Conservation (phyloP, 2,113 vertebrate species). For the Elephantulus edwardii region DNA sequence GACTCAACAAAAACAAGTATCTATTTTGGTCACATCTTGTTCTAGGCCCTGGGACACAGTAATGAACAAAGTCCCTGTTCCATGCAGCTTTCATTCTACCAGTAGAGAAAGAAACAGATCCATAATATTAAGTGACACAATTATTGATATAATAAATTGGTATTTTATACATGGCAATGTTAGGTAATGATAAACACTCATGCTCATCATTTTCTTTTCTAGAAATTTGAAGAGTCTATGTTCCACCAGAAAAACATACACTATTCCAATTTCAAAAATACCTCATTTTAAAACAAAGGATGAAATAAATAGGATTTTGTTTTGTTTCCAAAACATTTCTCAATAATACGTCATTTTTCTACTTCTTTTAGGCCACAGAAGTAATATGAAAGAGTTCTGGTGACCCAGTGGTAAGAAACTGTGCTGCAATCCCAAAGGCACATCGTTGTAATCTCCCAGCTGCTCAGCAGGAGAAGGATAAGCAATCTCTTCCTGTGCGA, state of each 20-base stretch:
- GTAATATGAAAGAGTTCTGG: too few relatives aligned
- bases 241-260: neutral
- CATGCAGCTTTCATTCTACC: neutral
- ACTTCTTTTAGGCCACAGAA: neutral
- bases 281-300: neutral
- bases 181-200: neutral
- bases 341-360: neutral
- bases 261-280: neutral
- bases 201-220: neutral
- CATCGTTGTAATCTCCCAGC: too few relatives aligned
- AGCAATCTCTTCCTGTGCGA: too few relatives aligned
- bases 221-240: neutral
- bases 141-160: neutral
- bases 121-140: neutral
- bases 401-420: too few relatives aligned
- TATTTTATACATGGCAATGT: neutral
- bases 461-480: too few relatives aligned
- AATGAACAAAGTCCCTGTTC: neutral
- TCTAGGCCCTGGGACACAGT: neutral
- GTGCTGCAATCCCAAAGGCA: too few relatives aligned
- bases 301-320: neutral
- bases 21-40: neutral
- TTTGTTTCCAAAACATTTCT: constrained; percentile 10
- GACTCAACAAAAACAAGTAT: neutral
- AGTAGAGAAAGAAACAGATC: neutral